Conservation (phyloP, 1,140 invertebrate species). For the Globodera ellingtonae region DNA sequence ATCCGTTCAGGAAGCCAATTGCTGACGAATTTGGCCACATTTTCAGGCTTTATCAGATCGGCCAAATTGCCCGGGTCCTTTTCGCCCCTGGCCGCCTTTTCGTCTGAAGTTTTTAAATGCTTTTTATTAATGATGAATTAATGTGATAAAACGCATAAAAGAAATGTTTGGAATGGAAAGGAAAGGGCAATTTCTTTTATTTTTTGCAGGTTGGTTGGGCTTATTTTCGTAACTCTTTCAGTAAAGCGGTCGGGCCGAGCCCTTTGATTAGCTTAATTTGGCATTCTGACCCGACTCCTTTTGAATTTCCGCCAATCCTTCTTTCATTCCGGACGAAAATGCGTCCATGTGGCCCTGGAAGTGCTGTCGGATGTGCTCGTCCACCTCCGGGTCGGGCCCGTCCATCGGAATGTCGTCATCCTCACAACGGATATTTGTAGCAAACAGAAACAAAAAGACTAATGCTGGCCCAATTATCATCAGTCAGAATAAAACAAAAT, state of each 20-base stretch:
- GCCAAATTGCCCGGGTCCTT: background rate
- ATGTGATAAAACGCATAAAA: too few species aligned
- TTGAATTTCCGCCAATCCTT: background rate
- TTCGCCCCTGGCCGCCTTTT: too few species aligned
- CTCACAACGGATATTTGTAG: background rate
- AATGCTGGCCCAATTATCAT: background rate
- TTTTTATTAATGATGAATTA: too few species aligned
- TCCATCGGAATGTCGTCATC: background rate
- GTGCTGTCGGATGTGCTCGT: background rate
- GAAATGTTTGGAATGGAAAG: too few species aligned
- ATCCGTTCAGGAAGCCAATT: background rate
- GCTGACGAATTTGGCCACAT: background rate
- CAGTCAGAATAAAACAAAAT: too few species aligned
- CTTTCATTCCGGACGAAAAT: background rate
- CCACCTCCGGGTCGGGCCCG: background rate
- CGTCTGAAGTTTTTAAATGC: too few species aligned
- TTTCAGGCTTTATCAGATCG: background rate
- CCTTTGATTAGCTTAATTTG: background rate
- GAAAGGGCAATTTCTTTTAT: background rate
- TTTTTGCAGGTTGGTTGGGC: too few species aligned
- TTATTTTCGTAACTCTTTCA: too few species aligned
- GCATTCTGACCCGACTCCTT: background rate
- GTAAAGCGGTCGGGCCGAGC: too few species aligned
- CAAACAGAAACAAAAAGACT: background rate
- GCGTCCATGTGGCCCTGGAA: background rate